These are phyloP conservation scores for Kryptolebias marmoratus DNA, from an alignment of 2,113 vertebrate genomes.

Conservation along the genomic window DNA sequence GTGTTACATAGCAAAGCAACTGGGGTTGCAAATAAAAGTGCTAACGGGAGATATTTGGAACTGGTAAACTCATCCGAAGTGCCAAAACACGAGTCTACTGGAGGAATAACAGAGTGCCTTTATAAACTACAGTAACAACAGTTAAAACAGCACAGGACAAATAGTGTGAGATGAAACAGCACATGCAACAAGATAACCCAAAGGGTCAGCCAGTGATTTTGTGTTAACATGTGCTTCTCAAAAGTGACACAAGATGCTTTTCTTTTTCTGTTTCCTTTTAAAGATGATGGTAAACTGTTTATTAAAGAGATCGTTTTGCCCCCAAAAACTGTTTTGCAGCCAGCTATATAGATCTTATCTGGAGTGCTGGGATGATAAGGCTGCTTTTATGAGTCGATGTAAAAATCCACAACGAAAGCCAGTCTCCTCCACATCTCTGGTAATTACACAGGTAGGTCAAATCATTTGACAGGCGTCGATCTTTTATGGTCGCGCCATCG, in stretches of 20 bases:
- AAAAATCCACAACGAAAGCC: not conserved
- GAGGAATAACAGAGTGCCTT: constrained; percentile 59
- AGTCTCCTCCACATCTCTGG: not conserved
- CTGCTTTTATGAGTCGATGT: not conserved
- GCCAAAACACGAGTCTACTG: constrained; percentile 10
- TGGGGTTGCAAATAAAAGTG: constrained; percentile 7
- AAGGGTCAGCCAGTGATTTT: constrained; percentile 27
- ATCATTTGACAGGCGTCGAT: not conserved
- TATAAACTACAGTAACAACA: constrained; percentile 52
- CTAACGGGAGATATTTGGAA: constrained; percentile 16
- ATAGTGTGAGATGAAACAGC: constrained; percentile 41
- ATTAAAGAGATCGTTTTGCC: not conserved
- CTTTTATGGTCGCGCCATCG: not conserved
- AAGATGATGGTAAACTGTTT: not conserved
- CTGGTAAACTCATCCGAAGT: not conserved
- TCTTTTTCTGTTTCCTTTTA: not conserved
- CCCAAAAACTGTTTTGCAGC: not conserved
- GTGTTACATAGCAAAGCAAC: constrained; percentile 8
- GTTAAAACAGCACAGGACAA: constrained; percentile 42
- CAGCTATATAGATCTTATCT: not conserved
- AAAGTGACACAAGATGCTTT: not conserved
- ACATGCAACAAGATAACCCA: constrained; percentile 58
- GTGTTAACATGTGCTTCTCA: constrained; percentile 19
- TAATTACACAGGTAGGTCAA: not conserved
- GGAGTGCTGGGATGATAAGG: not conserved